Evolutionary conservation across 2,888 invertebrate genomes (phyloP).

Genomic region (Pardosa pseudoannulata): DNA sequence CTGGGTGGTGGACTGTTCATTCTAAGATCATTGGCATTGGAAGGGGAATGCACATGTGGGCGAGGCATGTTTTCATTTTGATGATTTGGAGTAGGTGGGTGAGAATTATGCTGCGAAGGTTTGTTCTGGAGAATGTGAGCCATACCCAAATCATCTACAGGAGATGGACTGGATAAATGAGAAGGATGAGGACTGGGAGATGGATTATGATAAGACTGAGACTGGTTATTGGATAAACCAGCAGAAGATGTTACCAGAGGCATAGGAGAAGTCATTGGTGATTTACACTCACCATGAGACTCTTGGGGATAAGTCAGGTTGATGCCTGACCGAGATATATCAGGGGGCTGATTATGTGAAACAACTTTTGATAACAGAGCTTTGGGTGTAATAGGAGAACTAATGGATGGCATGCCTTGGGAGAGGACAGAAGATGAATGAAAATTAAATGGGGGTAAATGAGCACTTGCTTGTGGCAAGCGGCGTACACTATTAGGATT

Average conservation of each 20-base stretch:
- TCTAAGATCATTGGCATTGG: conserved; percentile 34
- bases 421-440: conserved; percentile 59
- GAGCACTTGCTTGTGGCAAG: conserved; percentile 59
- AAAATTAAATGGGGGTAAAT: conserved; percentile 66
- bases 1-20: conserved; percentile 53
- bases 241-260: conserved; percentile 56
- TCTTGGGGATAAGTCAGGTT: conserved; percentile 61
- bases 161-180: conserved; percentile 66
- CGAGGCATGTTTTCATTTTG: conserved; percentile 40
- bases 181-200: conserved; percentile 65
- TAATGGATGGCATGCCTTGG: conserved; percentile 52
- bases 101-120: conserved; percentile 50
- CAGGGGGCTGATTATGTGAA: conserved; percentile 47
- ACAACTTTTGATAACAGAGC: conserved; percentile 52
- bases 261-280: conserved; percentile 65
- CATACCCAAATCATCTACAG: conserved; percentile 58
- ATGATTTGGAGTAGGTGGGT: conserved; percentile 66
- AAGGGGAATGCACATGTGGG: conserved; percentile 53
- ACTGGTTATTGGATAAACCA: conserved; percentile 49
- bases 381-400: conserved; percentile 50
- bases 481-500: conserved; percentile 57
- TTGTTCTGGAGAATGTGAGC: conserved; percentile 64
- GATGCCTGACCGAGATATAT: conserved; percentile 54
- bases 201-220: conserved; percentile 62
- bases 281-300: conserved; percentile 53